A percentile compares a stretch with the other conserved stretches of the same genome.
Conservation (phyloP, 2,113 vertebrate genomes). For the Noturus placidus region DNA sequence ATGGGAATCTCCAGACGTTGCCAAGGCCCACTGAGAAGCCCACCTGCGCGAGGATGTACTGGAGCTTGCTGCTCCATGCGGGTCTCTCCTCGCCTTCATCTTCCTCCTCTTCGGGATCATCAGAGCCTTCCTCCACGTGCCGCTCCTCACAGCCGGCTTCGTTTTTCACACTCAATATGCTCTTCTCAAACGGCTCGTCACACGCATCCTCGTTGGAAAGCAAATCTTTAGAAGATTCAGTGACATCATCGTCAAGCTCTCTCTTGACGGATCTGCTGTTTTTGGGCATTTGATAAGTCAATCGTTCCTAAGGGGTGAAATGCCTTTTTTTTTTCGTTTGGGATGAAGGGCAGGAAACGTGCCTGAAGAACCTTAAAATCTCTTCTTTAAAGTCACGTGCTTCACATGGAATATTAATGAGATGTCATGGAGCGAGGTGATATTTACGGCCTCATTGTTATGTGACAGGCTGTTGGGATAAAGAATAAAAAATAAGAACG, state of each 20-base stretch:
- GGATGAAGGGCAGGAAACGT: neutral
- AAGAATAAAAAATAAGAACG: conserved; percentile 35
- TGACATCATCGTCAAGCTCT: conserved; percentile 95
- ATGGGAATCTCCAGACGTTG: conserved; percentile 98
- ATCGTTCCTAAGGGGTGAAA: conserved; percentile 58
- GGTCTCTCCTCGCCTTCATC: conserved; percentile 85
- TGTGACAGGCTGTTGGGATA: conserved; percentile 57
- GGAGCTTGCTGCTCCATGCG: conserved; percentile 95
- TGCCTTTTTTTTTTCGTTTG: conserved; percentile 56
- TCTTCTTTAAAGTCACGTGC: conserved; percentile 5
- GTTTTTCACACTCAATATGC: conserved; percentile 82
- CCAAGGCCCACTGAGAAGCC: conserved; percentile 98
- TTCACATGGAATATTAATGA: neutral
- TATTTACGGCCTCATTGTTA: conserved; percentile 70
- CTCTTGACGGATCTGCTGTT: conserved; percentile 94
- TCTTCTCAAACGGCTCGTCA: conserved; percentile 93
- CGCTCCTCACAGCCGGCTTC: conserved; percentile 78
- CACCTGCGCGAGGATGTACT: conserved; percentile 97
- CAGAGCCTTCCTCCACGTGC: conserved; percentile 80
- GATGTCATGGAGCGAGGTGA: conserved; percentile 8
- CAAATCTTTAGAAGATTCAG: conserved; percentile 93
- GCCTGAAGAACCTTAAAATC: neutral
- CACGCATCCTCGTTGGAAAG: conserved; percentile 93
- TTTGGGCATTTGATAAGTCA: conserved; percentile 92
- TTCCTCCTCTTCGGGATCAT: conserved; percentile 83